A percentile compares a stretch with the other conserved stretches of the same genome.
Conservation (phyloP, 1,140 invertebrate species). For the Solenopsis invicta region DNA sequence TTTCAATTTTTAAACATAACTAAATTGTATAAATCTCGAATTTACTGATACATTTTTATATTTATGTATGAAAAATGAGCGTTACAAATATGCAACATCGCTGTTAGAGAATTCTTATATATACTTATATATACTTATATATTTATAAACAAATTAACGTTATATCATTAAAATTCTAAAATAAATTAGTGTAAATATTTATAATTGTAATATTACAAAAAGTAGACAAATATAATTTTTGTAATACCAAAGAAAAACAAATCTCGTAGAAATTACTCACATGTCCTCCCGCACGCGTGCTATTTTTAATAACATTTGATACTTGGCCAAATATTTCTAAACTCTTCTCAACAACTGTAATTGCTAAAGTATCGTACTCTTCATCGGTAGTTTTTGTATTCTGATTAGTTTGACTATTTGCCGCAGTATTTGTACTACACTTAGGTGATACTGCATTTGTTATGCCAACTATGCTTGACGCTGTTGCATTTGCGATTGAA, state of each 20-base stretch:
- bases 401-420: constrained; percentile 83
- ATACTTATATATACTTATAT: too few relatives aligned
- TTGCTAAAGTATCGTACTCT: constrained; percentile 90
- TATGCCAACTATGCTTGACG: constrained; percentile 90
- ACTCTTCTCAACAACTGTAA: constrained; percentile 91
- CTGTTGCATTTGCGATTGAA: constrained; percentile 91
- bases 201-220: constrained; percentile 34
- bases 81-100: too few relatives aligned
- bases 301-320: constrained; percentile 93
- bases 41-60: too few relatives aligned
- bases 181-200: not conserved
- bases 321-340: constrained; percentile 94
- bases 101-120: too few relatives aligned
- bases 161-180: not conserved
- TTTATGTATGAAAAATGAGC: too few relatives aligned
- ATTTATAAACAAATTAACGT: not conserved
- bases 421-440: constrained; percentile 84
- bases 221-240: constrained; percentile 32
- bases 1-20: too few relatives aligned
- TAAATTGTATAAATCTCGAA: too few relatives aligned
- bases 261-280: constrained; percentile 87
- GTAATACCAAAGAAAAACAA: constrained; percentile 30
- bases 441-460: constrained; percentile 89
- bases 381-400: constrained; percentile 89
- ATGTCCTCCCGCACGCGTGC: constrained; percentile 95